Evolutionary conservation across 2,113 vertebrate genomes (phyloP).

Genomic region (Eurystomus gularis): DNA sequence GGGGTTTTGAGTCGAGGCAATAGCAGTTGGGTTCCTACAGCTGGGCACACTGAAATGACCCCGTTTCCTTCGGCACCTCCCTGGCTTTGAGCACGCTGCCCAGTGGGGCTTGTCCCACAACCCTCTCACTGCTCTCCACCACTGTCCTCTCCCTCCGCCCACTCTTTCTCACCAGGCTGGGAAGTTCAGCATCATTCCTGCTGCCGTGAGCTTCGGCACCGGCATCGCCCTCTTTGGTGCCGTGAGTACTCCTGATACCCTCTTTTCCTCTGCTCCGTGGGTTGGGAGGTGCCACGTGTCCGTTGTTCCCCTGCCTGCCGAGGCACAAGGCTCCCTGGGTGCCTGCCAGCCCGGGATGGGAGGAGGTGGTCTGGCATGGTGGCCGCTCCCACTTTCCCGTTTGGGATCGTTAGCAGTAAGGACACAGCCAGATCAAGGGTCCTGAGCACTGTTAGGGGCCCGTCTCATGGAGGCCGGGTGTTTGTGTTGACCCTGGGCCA

Average conservation of each 20-base stretch:
- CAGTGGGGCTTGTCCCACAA: not conserved
- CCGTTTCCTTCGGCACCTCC: not conserved
- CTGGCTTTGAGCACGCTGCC: not conserved
- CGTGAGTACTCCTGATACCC: conserved; percentile 37
- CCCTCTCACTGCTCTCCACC: not conserved
- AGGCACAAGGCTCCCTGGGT: not conserved
- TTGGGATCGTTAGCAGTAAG: not conserved
- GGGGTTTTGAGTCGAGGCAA: not conserved
- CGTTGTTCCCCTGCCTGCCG: not conserved
- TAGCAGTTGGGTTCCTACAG: not conserved
- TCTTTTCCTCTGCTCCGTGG: accelerated
- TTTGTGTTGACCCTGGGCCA: not conserved
- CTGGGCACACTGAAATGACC: not conserved
- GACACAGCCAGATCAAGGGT: not conserved
- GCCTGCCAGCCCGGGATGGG: no score
- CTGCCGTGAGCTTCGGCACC: conserved; percentile 55
- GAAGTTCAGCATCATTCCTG: conserved; percentile 73
- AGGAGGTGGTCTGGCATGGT: not conserved
- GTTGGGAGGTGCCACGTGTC: not conserved
- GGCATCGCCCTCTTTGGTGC: conserved; percentile 70
- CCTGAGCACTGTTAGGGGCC: not conserved
- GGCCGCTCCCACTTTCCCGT: not conserved
- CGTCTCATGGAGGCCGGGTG: accelerated
- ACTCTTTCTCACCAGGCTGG: conserved; percentile 65
- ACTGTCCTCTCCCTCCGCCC: not conserved